Conservation (phyloP, 2,888 invertebrate genomes). For the Stramonita haemastoma region DNA sequence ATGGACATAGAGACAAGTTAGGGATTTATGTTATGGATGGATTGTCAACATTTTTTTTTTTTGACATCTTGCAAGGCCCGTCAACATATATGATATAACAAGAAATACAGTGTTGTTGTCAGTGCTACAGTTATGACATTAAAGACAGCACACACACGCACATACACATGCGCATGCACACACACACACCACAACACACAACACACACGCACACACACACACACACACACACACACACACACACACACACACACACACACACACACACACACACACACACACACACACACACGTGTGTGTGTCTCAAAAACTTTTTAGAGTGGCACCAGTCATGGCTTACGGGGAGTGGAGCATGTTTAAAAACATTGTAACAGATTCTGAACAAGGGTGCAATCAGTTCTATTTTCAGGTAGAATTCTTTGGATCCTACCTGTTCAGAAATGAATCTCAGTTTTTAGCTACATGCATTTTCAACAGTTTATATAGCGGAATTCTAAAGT, state of each 20-base stretch:
- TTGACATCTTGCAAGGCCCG: neutral
- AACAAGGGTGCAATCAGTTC: neutral
- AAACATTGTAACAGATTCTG: neutral
- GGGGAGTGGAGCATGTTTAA: neutral
- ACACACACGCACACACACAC: conserved; percentile 18
- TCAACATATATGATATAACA: neutral
- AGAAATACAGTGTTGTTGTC: neutral
- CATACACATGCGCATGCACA: neutral
- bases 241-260: conserved; percentile 21
- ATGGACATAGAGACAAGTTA: neutral
- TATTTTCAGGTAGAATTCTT: neutral
- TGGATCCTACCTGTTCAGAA: neutral
- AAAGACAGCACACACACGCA: conserved; percentile 3
- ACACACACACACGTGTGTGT: neutral
- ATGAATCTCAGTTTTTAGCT: neutral
- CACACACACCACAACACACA: conserved; percentile 14
- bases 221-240: conserved; percentile 17
- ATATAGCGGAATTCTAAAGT: neutral
- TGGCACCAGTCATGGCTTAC: neutral
- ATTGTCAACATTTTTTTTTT: neutral
- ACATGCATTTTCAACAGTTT: neutral
- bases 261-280: conserved; percentile 17
- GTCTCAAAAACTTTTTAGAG: neutral
- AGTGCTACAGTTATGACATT: neutral
- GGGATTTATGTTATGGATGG: neutral